Conservation (phyloP, 2,888 invertebrate genomes). For the Ametastegia equiseti region DNA sequence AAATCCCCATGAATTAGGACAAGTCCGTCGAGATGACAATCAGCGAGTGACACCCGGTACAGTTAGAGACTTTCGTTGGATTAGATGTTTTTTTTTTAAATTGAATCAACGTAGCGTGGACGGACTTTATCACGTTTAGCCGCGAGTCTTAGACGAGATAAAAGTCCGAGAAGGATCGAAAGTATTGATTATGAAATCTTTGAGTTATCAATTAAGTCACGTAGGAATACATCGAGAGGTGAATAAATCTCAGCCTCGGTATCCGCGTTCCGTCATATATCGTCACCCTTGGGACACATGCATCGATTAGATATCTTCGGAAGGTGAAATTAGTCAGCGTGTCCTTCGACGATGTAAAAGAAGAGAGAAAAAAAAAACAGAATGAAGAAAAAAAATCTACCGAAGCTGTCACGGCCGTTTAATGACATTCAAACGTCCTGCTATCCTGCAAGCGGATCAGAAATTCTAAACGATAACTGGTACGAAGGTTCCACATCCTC, state of each 20-base stretch:
- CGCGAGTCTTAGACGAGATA: conserved; percentile 26
- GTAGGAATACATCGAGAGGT: not conserved
- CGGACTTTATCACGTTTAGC: not conserved
- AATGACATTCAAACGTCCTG: not conserved
- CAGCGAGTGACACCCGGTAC: conserved; percentile 2
- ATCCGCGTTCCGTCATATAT: not conserved
- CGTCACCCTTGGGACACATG: not conserved
- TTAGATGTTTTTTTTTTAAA: conserved; percentile 31
- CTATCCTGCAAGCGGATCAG: not conserved
- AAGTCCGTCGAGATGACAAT: not conserved
- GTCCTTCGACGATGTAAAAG: not conserved
- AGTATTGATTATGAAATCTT: conserved; percentile 41
- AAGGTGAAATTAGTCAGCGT: not conserved
- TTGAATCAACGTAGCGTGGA: conserved; percentile 27
- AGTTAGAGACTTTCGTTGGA: not conserved
- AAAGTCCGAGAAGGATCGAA: conserved; percentile 1
- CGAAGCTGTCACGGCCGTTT: too few species aligned
- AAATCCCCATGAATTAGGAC: not conserved
- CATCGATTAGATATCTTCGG: not conserved
- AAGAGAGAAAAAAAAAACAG: not conserved
- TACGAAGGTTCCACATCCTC: too few species aligned
- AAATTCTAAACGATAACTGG: too few species aligned
- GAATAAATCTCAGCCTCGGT: conserved; percentile 7
- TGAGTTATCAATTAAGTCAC: conserved; percentile 40
- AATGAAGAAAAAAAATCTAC: too few species aligned